Conservation (phyloP, 2,888 invertebrate species). For the Smittia sp. region DNA sequence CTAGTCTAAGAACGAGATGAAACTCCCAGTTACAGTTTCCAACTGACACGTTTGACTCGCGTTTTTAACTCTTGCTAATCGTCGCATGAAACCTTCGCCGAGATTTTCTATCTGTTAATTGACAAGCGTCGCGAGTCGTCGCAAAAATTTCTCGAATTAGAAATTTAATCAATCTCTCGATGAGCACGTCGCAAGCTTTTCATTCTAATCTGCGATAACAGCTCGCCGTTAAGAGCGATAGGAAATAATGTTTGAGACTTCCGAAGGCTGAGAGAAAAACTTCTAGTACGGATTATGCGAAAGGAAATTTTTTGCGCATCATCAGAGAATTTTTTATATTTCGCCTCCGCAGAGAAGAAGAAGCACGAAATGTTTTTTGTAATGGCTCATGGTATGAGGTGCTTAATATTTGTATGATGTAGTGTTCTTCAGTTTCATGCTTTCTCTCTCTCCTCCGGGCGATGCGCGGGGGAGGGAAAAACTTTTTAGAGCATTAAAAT, state of each 20-base stretch:
- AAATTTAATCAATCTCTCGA: no score
- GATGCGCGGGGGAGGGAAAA: slow-evolving; percentile 24
- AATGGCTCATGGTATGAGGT: slow-evolving; percentile 29
- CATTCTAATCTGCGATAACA: no score
- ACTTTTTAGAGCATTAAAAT: slow-evolving; percentile 38
- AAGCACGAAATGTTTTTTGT: slow-evolving; percentile 7
- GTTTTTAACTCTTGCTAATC: no score
- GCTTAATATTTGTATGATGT: slow-evolving; percentile 40
- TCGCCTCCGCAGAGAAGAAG: background rate
- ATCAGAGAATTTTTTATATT: slow-evolving; percentile 17
- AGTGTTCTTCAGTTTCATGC: slow-evolving; percentile 38
- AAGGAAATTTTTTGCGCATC: slow-evolving; percentile 29
- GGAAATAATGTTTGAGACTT: background rate
- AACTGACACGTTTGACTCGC: no score
- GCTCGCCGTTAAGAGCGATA: no score
- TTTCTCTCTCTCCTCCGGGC: background rate
- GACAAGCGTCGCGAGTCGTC: no score
- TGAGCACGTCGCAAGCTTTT: no score
- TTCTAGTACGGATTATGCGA: background rate
- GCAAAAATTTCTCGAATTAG: no score
- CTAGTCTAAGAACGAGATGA: no score
- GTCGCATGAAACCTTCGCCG: no score
- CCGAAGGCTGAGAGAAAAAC: background rate
- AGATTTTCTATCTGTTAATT: no score
- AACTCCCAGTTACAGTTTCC: no score